Evolutionary conservation across 2,888 invertebrate genomes (phyloP).

Genomic region (Drosophila engyochracea): DNA sequence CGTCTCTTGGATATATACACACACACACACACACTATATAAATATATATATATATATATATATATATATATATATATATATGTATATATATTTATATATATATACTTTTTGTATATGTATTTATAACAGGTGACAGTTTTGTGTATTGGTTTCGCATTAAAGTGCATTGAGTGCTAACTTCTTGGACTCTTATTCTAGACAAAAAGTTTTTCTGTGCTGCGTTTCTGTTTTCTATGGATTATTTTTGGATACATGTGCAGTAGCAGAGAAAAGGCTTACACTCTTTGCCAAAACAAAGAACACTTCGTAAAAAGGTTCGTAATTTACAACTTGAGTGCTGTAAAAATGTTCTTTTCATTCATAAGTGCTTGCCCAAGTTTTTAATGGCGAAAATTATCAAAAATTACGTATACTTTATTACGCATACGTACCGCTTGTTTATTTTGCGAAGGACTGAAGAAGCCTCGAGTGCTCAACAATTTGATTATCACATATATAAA

Average conservation of each 20-base stretch:
- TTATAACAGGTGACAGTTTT: conserved; percentile 24
- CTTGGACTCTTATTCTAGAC: conserved; percentile 32
- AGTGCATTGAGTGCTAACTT: conserved; percentile 51
- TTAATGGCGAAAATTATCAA: conserved; percentile 4
- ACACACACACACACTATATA: conserved; percentile 5
- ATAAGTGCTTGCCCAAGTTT: conserved; percentile 27
- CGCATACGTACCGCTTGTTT: conserved; percentile 32
- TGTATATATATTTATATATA: not conserved
- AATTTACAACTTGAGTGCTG: conserved; percentile 35
- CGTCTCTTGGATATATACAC: conserved; percentile 42
- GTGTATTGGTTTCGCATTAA: conserved; percentile 59
- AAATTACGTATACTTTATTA: conserved; percentile 25
- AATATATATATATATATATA: not conserved
- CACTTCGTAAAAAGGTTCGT: conserved; percentile 40
- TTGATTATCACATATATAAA: not conserved
- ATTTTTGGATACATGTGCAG: conserved; percentile 48
- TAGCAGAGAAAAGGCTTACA: conserved; percentile 14
- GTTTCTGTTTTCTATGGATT: conserved; percentile 36
- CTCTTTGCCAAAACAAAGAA: conserved; percentile 29
- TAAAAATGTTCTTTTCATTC: conserved; percentile 4
- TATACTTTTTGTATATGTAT: conserved; percentile 7
- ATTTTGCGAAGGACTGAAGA: not conserved
- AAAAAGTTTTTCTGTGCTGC: conserved; percentile 11
- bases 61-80: not conserved
- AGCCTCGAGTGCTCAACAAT: not conserved